Evolutionary conservation across 2,888 invertebrate genomes (phyloP).

Genomic region (Polietes domitor): DNA sequence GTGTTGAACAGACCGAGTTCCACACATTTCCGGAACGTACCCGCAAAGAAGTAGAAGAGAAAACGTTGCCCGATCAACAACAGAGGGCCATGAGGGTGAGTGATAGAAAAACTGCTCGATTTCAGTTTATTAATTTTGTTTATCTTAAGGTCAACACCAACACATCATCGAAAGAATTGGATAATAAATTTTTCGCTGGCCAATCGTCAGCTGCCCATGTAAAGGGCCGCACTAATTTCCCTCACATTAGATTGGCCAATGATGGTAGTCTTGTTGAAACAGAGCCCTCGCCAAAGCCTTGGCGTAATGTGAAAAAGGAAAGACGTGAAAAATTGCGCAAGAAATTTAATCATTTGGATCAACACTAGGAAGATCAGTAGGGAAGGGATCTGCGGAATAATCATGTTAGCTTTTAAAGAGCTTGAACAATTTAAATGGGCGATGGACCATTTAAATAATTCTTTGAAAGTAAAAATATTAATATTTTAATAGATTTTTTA

Average conservation of each 20-base stretch:
- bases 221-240: constrained; percentile 79
- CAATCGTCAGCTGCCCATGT: constrained; percentile 78
- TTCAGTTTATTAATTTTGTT: not conserved
- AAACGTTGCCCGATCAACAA: constrained; percentile 82
- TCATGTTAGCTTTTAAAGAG: not conserved
- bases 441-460: not conserved
- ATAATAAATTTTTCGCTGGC: constrained; percentile 84
- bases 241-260: constrained; percentile 76
- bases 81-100: constrained; percentile 83
- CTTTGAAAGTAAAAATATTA: not conserved
- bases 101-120: constrained; percentile 30
- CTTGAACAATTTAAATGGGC: not conserved
- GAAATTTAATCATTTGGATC: constrained; percentile 91
- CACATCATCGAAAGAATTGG: constrained; percentile 83
- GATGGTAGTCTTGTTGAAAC: constrained; percentile 69
- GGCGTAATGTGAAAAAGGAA: constrained; percentile 94
- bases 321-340: constrained; percentile 95
- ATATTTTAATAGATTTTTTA: not conserved
- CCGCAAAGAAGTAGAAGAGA: constrained; percentile 79
- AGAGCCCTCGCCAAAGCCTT: constrained; percentile 83
- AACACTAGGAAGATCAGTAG: constrained; percentile 82
- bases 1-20: constrained; percentile 83
- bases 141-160: constrained; percentile 75
- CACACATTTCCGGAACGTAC: constrained; percentile 83
- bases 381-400: too few relatives aligned